Percentiles rank a stretch among this genome's conserved stretches.
phyloP scores from a whole-genome alignment of 2,113 vertebrate genomes.

The Chionodraco myersi region DNA sequence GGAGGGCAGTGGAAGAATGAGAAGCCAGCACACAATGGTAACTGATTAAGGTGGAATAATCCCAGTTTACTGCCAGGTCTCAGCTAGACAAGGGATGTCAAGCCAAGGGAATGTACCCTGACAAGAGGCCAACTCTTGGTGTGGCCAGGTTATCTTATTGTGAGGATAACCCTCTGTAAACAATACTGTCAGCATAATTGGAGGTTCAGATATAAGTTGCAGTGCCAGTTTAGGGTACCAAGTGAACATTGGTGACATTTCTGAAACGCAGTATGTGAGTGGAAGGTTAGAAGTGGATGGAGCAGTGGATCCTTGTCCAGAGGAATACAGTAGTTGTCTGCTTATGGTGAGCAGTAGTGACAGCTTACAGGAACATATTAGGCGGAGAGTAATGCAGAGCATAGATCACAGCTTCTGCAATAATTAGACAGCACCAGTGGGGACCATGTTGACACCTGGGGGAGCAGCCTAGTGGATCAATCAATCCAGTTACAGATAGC shows the following conservation, averaged over 20 bases:
- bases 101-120: slow-evolving; percentile 33
- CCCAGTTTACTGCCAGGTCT: slow-evolving; percentile 38
- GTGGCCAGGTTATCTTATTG: slow-evolving; percentile 20
- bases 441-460: slow-evolving; percentile 53
- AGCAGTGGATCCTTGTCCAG: background rate
- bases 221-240: background rate
- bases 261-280: slow-evolving; percentile 8
- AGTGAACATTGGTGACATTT: background rate
- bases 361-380: slow-evolving; percentile 40
- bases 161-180: slow-evolving; percentile 18
- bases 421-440: slow-evolving; percentile 61
- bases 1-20: slow-evolving; percentile 21
- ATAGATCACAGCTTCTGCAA: slow-evolving; percentile 63
- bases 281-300: background rate
- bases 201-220: background rate
- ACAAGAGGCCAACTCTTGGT: slow-evolving; percentile 24
- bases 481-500: slow-evolving; percentile 47
- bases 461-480: slow-evolving; percentile 44
- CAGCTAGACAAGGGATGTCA: slow-evolving; percentile 22
- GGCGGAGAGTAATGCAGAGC: slow-evolving; percentile 49
- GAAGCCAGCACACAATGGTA: slow-evolving; percentile 29
- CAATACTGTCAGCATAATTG: slow-evolving; percentile 6
- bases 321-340: background rate
- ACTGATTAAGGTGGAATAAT: slow-evolving; percentile 49
- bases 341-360: slow-evolving; percentile 23